These are phyloP conservation scores for Sebastes itinus DNA, from an alignment of 2,797 vertebrate species.

Conservation along the genomic window DNA sequence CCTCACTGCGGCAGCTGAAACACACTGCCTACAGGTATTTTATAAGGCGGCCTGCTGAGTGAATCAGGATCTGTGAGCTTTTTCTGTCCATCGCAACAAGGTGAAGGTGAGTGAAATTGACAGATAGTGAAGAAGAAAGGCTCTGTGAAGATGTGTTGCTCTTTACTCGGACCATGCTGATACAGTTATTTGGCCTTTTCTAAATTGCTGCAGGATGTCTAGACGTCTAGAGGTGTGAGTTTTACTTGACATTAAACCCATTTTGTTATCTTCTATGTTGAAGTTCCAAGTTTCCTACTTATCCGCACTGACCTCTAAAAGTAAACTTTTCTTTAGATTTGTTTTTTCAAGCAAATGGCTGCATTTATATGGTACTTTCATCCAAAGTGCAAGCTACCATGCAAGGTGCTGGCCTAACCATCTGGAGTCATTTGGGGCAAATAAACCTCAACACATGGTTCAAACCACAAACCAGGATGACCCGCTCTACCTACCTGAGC, in stretches of 20 bases:
- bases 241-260: not conserved
- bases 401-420: not conserved
- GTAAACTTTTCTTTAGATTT: not conserved
- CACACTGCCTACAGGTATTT: constrained; percentile 22
- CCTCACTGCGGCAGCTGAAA: constrained; percentile 23
- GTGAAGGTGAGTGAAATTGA: constrained; percentile 26
- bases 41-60: constrained; percentile 37
- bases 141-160: not conserved
- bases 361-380: not conserved
- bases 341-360: not conserved
- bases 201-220: constrained; percentile 23
- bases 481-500: not conserved
- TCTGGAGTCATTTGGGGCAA: not conserved
- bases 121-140: constrained; percentile 13
- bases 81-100: constrained; percentile 46
- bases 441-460: not conserved
- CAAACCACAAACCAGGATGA: not conserved
- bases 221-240: constrained; percentile 3
- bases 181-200: constrained; percentile 54
- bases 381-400: not conserved
- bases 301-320: not conserved
- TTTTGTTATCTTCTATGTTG: constrained; percentile 2
- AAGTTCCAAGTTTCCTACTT: not conserved
- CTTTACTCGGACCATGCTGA: not conserved
- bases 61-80: constrained; percentile 39